phyloP scores from a whole-genome alignment of 2,113 vertebrate species.

The Trematocara nigrifrons region DNA sequence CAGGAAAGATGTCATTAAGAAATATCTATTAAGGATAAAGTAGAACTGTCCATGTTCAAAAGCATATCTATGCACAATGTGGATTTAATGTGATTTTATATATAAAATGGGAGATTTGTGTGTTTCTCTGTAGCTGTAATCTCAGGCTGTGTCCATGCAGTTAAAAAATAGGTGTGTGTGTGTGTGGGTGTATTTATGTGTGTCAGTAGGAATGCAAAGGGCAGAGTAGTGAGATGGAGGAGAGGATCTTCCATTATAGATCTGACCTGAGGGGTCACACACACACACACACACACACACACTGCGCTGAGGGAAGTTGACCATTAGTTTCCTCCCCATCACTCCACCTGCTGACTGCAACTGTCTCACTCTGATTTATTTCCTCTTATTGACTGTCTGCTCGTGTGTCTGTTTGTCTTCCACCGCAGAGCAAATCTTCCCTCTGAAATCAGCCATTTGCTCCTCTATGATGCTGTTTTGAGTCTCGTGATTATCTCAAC shows the following conservation, averaged over 20 bases:
- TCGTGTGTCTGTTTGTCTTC: not conserved
- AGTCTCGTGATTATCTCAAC: not conserved
- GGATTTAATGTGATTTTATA: not conserved
- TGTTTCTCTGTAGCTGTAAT: not conserved
- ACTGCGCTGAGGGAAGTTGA: not conserved
- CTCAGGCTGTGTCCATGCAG: not conserved
- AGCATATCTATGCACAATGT: not conserved
- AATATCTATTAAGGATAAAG: not conserved
- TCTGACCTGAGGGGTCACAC: constrained; percentile 38
- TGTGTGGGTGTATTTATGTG: not conserved
- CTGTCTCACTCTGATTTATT: constrained; percentile 28
- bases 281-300: not conserved
- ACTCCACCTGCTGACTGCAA: not conserved
- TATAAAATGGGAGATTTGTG: not conserved
- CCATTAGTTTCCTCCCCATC: constrained; percentile 34
- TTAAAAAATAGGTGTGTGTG: not conserved
- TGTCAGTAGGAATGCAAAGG: not conserved
- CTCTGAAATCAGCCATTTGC: not conserved
- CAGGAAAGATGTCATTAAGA: not conserved
- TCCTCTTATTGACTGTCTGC: not conserved
- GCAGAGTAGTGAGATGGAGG: constrained; percentile 32
- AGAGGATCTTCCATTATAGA: constrained; percentile 55
- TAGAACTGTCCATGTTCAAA: not conserved
- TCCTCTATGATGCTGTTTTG: not conserved
- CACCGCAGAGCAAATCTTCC: not conserved